Base-by-base conservation (phyloP, 1,140 invertebrate species). In the Nasonia giraulti region DNA sequence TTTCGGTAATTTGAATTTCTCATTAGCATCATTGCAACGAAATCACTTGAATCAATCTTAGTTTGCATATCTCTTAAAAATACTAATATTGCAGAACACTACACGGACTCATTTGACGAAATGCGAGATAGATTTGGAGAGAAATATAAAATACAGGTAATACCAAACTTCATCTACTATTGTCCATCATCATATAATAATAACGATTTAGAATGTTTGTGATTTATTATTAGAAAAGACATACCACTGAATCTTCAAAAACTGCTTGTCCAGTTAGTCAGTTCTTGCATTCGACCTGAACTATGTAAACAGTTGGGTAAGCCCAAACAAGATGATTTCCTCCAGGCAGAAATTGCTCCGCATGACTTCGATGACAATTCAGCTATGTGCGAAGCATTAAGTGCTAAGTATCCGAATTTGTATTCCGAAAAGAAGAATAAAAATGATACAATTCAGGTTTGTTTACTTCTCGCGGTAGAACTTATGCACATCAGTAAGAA, bases 361-460 rank as follows among this genome's bases (percentile, higher is more conserved):
- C n/a, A 80, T 31, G 33, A 80, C 20, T 80, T 80, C 11, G 33
- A 31, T n/a, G 62, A 80, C 62, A 80, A 37, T 66, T 80, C 77
- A 17, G 55, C 31, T 2, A 3, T 40, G 17, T 68, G 12, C 50
- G 5, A 68, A 37, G 17, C n/a, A 40, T 40, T 80, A 11, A n/a
- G 7, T 4, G 55, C 33, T 17, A 80, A 50, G n/a, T 80, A 80
- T 80, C 77, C 77, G 2, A 66, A 80, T 27, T 40, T 80, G 33
- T 0, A 68, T 68, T 20, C 31, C 14, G 20, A 37, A 17, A 80
- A 68, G 2, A 80, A 17, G 5, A n/a, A 31, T 40, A 31, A 44
- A 44, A 44, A 40, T 23, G 12, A 33, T 44, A 4, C 50, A 55
- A 37, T 40, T 17, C 77, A 80, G 55, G 77, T 80, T 66, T 37